Base-by-base conservation (phyloP, 1,140 invertebrate genomes). In the Trichoplusia ni region DNA sequence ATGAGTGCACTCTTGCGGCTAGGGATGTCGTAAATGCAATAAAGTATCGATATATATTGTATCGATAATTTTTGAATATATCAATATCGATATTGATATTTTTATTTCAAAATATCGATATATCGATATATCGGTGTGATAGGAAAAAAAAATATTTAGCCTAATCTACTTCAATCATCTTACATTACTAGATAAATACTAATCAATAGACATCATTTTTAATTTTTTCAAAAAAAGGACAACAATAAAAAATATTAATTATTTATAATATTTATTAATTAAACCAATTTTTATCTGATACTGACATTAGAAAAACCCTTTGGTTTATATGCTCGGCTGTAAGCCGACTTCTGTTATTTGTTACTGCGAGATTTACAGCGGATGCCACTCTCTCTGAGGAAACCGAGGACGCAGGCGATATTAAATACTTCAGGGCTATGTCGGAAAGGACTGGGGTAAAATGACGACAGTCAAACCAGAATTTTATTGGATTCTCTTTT, bases 221-320 rank as follows among this genome's bases (percentile, higher is more conserved):
- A n/a, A n/a, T n/a, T n/a, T n/a, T n/a, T n/a, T n/a, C n/a, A n/a
- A n/a, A n/a, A n/a, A n/a, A n/a, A n/a, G n/a, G n/a, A n/a, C n/a
- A n/a, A n/a, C n/a, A n/a, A n/a, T n/a, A n/a, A n/a, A n/a, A n/a
- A n/a, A n/a, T n/a, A n/a, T n/a, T n/a, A n/a, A n/a, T n/a, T n/a
- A n/a, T n/a, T n/a, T n/a, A n/a, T n/a, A n/a, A 25, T 61, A 54
- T 64, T 66, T 64, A 59, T 76, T 66, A 69, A 64, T 66, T 42
- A 69, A 71, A 73, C 70, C 72, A 75, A 66, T 74, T 70, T 66
- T 74, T 69, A 46, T 74, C 64, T 35, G 62, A 71, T 75, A 77
- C 29, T 58, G 77, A 73, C 65, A 73, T 65, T 35, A 73, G 66
- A 71, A 80, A 67, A 47, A 75, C 73, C 69, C 66, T 75, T 42